These are phyloP conservation scores for Euura lappo DNA, from an alignment of 1,140 invertebrate genomes.

Conservation along the genomic window DNA sequence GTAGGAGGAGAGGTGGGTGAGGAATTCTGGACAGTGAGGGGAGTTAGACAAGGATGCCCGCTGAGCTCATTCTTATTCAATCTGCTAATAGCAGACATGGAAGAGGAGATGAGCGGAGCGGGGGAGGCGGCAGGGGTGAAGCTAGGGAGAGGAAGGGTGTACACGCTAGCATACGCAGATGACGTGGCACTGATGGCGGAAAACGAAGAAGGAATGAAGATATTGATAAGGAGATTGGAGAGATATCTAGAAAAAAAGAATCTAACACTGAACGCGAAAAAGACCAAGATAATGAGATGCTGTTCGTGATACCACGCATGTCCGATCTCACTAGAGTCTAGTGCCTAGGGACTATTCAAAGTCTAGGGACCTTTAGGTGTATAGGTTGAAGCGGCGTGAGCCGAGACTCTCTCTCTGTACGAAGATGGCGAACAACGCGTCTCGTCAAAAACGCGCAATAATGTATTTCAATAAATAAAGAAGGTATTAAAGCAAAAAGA, in stretches of 20 bases:
- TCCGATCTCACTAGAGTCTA: too few species aligned
- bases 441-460: too few species aligned
- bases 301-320: too few species aligned
- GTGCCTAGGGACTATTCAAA: too few species aligned
- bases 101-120: not conserved
- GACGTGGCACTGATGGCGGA: not conserved
- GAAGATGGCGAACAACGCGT: too few species aligned
- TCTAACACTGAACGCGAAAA: not conserved
- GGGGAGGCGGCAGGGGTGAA: not conserved
- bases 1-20: not conserved
- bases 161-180: not conserved
- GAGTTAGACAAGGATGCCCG: conserved; percentile 25
- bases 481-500: too few species aligned
- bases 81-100: conserved; percentile 23
- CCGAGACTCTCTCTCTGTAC: too few species aligned
- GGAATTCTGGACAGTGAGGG: conserved; percentile 16
- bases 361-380: too few species aligned
- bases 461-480: too few species aligned
- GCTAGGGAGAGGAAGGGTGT: not conserved
- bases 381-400: too few species aligned
- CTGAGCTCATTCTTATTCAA: conserved; percentile 26
- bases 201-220: not conserved
- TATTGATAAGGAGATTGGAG: not conserved
- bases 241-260: not conserved
- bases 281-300: not conserved